A percentile compares a stretch with the other conserved stretches of the same genome.
Conservation (phyloP, 1,140 invertebrate genomes). For the Aphis gossypii region DNA sequence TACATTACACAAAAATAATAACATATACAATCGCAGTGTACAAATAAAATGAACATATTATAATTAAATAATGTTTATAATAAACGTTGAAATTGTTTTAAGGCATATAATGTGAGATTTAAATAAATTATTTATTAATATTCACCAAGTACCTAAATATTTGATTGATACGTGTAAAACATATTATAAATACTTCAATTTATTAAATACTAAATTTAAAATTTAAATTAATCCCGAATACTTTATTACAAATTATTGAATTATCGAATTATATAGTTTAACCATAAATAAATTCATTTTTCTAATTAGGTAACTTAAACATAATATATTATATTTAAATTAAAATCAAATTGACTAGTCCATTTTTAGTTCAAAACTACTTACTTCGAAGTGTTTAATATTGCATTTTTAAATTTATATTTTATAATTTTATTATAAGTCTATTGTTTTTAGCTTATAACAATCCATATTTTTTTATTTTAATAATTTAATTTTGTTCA, state of each 20-base stretch:
- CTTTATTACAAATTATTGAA: neutral
- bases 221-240: neutral
- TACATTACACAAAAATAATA: neutral
- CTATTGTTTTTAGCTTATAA: neutral
- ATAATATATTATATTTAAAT: neutral
- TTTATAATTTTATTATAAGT: neutral
- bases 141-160: neutral
- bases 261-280: neutral
- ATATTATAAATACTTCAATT: neutral
- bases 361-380: neutral
- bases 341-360: neutral
- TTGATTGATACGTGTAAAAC: neutral
- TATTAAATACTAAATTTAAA: neutral
- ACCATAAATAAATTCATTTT: neutral
- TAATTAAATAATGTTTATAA: neutral
- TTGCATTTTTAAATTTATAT: constrained; percentile 2
- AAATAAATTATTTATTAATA: neutral
- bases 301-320: neutral
- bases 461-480: neutral
- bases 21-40: neutral
- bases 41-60: neutral
- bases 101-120: neutral
- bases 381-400: neutral
- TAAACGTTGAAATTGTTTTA: neutral
- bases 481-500: neutral